Evolutionary conservation across 2,797 vertebrate species (phyloP).

Genomic region (Spinibarbus caldwelli): DNA sequence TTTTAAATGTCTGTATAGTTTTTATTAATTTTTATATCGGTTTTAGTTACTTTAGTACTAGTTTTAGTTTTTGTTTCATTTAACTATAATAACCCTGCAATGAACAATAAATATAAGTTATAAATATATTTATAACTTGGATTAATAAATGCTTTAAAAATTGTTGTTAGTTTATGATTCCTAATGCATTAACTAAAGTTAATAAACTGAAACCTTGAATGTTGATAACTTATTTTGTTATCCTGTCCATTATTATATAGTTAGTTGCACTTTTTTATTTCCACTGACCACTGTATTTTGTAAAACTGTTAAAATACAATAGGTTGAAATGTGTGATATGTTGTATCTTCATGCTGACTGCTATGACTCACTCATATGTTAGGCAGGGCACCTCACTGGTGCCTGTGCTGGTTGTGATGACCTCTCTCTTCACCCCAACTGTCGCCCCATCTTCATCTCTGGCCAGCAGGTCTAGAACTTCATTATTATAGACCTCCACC

Average conservation of each 20-base stretch:
- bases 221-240: neutral
- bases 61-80: neutral
- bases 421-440: slow-evolving; percentile 72
- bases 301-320: too few species aligned
- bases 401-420: slow-evolving; percentile 78
- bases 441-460: slow-evolving; percentile 70
- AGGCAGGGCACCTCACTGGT: slow-evolving; percentile 75
- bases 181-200: neutral
- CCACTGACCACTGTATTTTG: neutral
- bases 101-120: too few species aligned
- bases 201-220: neutral
- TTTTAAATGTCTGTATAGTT: too few species aligned
- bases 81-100: neutral
- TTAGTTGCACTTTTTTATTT: neutral
- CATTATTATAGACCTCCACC: slow-evolving; percentile 87
- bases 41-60: neutral
- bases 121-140: neutral
- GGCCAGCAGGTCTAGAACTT: slow-evolving; percentile 86
- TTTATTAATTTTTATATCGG: neutral
- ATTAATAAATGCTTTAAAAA: neutral
- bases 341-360: neutral
- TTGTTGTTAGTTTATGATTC: neutral
- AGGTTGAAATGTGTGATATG: neutral
- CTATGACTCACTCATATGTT: slow-evolving; percentile 76
- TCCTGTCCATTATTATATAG: too few species aligned